These are phyloP conservation scores for Vultur gryphus DNA, from an alignment of 2,797 vertebrate genomes.

Conservation along the genomic window DNA sequence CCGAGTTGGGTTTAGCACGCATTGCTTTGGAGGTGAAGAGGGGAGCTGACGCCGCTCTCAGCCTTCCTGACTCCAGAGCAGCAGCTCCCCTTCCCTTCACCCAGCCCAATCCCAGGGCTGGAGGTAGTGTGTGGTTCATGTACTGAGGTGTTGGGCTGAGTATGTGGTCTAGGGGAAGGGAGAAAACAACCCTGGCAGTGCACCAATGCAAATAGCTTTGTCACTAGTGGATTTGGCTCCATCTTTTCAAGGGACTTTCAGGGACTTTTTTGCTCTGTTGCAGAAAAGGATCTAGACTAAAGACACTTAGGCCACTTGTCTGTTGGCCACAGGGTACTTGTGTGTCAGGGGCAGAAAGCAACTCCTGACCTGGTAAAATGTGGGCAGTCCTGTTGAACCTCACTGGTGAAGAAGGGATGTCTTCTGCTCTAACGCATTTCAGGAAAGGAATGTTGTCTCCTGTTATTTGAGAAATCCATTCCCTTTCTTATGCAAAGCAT, in stretches of 20 bases:
- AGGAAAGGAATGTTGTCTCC: not conserved
- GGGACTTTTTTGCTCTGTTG: not conserved
- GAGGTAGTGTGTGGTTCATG: not conserved
- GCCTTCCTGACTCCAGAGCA: not conserved
- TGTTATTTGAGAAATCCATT: not conserved
- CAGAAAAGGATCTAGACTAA: not conserved
- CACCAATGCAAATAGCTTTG: not conserved
- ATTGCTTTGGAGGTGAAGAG: not conserved
- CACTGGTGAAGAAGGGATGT: not conserved
- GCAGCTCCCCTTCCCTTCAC: not conserved
- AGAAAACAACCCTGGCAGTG: too few relatives aligned
- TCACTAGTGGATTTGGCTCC: not conserved
- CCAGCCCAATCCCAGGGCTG: not conserved
- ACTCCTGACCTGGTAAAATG: not conserved
- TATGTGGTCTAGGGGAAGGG: not conserved
- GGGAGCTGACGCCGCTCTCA: fast-evolving
- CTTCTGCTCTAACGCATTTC: not conserved
- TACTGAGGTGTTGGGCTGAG: not conserved
- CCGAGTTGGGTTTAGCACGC: fast-evolving
- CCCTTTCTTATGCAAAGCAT: not conserved
- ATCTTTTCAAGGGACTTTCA: not conserved
- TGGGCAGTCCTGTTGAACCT: not conserved
- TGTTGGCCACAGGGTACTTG: not conserved
- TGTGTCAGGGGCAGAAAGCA: not conserved
- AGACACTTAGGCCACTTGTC: not conserved